Percentiles rank a stretch among this genome's conserved stretches.
phyloP scores from a whole-genome alignment of 2,888 invertebrate genomes.

The Microctonus brassicae region DNA sequence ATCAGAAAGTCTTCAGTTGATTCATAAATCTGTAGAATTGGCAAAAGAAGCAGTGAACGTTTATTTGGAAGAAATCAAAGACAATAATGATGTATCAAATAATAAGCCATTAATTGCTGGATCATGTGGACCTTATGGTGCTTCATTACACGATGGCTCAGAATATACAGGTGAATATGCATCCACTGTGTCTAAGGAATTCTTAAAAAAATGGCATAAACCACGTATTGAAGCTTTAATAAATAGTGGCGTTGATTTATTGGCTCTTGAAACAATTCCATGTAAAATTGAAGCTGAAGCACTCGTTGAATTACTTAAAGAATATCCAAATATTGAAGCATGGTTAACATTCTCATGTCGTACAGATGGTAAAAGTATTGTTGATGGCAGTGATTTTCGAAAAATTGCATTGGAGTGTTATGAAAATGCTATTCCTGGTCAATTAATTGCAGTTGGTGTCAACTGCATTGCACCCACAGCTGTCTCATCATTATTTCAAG shows the following conservation, averaged over 20 bases:
- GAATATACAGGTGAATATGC: conserved; percentile 90
- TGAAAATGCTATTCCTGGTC: conserved; percentile 72
- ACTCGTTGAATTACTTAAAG: conserved; percentile 81
- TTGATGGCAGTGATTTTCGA: conserved; percentile 85
- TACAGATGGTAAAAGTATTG: conserved; percentile 77
- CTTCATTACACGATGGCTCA: conserved; percentile 88
- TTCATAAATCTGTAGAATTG: conserved; percentile 79
- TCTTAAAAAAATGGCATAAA: conserved; percentile 85
- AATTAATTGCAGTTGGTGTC: conserved; percentile 87
- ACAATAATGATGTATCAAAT: conserved; percentile 66
- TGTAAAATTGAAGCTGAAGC: conserved; percentile 86
- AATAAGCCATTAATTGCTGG: conserved; percentile 80
- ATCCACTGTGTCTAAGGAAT: conserved; percentile 74
- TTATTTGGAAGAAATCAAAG: conserved; percentile 40
- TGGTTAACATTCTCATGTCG: conserved; percentile 89
- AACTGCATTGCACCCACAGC: conserved; percentile 84
- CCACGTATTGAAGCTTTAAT: conserved; percentile 84
- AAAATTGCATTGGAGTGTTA: conserved; percentile 80
- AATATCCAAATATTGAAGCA: conserved; percentile 82
- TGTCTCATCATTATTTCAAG: conserved; percentile 74
- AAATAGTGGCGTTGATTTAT: conserved; percentile 84
- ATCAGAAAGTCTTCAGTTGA: conserved; percentile 78
- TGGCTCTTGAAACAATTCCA: conserved; percentile 93
- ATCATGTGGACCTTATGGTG: conserved; percentile 92
- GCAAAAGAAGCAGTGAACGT: conserved; percentile 78